These are phyloP conservation scores for Plusia festucae DNA, from an alignment of 2,888 invertebrate species.

Conservation along the genomic window DNA sequence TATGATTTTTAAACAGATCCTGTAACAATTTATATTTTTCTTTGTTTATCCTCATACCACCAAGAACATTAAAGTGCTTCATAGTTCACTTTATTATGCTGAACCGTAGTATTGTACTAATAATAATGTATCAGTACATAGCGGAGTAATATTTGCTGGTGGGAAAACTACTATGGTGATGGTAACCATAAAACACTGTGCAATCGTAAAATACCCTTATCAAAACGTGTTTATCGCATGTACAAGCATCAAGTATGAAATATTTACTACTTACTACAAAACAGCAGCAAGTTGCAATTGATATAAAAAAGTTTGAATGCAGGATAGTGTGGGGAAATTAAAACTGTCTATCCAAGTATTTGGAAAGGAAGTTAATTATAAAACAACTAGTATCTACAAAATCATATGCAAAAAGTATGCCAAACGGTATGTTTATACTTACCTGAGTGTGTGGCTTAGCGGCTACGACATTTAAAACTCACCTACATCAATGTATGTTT, in stretches of 20 bases:
- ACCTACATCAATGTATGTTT: slow-evolving; percentile 74
- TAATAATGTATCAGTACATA: slow-evolving; percentile 10
- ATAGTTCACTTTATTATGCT: slow-evolving; percentile 8
- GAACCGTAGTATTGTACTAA: background rate
- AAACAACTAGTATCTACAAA: background rate
- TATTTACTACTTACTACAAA: slow-evolving; percentile 35
- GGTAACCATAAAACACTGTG: slow-evolving; percentile 33
- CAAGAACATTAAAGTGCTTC: slow-evolving; percentile 12
- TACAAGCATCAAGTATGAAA: slow-evolving; percentile 29
- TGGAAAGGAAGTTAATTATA: background rate
- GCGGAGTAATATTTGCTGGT: slow-evolving; percentile 16
- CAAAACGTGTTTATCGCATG: slow-evolving; percentile 51
- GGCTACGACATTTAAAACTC: slow-evolving; percentile 56
- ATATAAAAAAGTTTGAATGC: slow-evolving; percentile 5
- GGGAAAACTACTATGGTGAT: slow-evolving; percentile 27
- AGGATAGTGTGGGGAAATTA: background rate
- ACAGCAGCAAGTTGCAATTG: slow-evolving; percentile 15
- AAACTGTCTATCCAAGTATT: background rate
- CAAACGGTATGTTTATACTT: slow-evolving; percentile 27
- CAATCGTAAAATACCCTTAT: slow-evolving; percentile 55
- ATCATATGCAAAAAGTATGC: background rate
- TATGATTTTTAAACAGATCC: slow-evolving; percentile 72
- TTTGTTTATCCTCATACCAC: slow-evolving; percentile 29
- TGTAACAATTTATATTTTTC: slow-evolving; percentile 74
- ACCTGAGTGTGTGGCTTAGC: slow-evolving; percentile 29